Evolutionary conservation across 1,140 invertebrate species (phyloP).

Genomic region (Phortica variegata): DNA sequence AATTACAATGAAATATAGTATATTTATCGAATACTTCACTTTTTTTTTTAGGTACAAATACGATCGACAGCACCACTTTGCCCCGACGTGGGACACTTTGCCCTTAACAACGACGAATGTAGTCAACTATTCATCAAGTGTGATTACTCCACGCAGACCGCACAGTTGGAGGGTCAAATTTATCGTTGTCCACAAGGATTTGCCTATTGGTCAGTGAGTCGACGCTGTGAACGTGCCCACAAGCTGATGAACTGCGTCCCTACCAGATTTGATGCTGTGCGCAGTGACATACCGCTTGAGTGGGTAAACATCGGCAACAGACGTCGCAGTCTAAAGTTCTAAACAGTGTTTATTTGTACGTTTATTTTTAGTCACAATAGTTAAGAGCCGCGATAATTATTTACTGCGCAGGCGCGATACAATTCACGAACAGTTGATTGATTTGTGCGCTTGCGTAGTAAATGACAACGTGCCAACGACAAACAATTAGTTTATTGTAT

Average conservation of each 20-base stretch:
- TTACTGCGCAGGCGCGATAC: slow-evolving; percentile 31
- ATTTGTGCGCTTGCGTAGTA: slow-evolving; percentile 23
- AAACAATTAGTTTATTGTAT: too few species aligned
- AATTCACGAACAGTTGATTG: slow-evolving; percentile 6
- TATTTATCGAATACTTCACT: too few species aligned
- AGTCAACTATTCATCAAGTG: slow-evolving; percentile 76
- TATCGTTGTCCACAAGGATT: slow-evolving; percentile 76
- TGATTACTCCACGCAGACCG: slow-evolving; percentile 56
- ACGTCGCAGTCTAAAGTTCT: slow-evolving; percentile 45
- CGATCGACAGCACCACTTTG: slow-evolving; percentile 60
- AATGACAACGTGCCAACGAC: too few species aligned
- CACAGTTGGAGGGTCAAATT: slow-evolving; percentile 67
- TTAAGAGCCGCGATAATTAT: slow-evolving; percentile 29
- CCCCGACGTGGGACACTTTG: slow-evolving; percentile 68
- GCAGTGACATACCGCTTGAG: slow-evolving; percentile 42
- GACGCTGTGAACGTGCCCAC: slow-evolving; percentile 66
- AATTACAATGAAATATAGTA: too few species aligned
- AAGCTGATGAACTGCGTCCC: slow-evolving; percentile 39
- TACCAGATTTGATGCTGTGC: slow-evolving; percentile 30
- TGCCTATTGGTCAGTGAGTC: slow-evolving; percentile 74
- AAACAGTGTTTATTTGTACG: slow-evolving; percentile 30
- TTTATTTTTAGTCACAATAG: slow-evolving; percentile 18
- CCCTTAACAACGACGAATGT: slow-evolving; percentile 67
- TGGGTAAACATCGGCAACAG: slow-evolving; percentile 52
- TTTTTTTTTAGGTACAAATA: slow-evolving; percentile 35